These are phyloP conservation scores for Lamproptera curius DNA, from an alignment of 2,888 invertebrate genomes.

Conservation along the genomic window DNA sequence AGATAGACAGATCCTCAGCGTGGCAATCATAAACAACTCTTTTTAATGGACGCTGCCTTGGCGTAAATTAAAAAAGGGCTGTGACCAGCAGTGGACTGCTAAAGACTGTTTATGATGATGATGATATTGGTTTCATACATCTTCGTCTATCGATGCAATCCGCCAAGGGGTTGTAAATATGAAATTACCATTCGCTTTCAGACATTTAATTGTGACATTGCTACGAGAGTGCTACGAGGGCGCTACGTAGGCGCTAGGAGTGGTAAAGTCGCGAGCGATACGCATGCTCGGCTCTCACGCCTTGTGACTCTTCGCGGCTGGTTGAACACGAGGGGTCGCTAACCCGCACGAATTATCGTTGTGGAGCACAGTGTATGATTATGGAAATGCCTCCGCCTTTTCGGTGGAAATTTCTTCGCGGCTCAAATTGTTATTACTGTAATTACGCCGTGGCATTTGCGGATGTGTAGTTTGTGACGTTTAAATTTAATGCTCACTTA, in stretches of 20 bases:
- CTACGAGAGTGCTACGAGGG: slow-evolving; percentile 2
- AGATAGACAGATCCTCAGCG: too few species aligned
- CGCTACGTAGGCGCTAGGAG: slow-evolving; percentile 25
- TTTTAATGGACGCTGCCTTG: too few species aligned
- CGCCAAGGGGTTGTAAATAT: slow-evolving; percentile 1
- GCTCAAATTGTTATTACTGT: not conserved
- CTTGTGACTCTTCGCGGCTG: slow-evolving; percentile 25
- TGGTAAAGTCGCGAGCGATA: slow-evolving; percentile 22
- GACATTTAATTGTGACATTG: slow-evolving; percentile 17
- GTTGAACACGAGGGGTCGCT: slow-evolving; percentile 19
- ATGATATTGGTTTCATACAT: too few species aligned
- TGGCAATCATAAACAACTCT: too few species aligned
- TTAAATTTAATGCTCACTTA: too few species aligned
- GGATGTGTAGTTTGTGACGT: too few species aligned
- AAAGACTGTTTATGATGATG: too few species aligned
- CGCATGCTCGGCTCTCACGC: slow-evolving; percentile 31
- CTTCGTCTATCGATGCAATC: too few species aligned
- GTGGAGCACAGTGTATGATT: slow-evolving; percentile 13
- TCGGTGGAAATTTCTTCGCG: slow-evolving; percentile 5
- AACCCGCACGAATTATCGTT: slow-evolving; percentile 16
- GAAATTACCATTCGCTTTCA: slow-evolving; percentile 13
- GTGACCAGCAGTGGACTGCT: too few species aligned
- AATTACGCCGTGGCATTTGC: not conserved
- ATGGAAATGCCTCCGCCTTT: slow-evolving; percentile 13
- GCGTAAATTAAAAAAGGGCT: too few species aligned